A percentile compares a stretch with the other conserved stretches of the same genome.
Evolutionary conservation across 2,888 invertebrate species (phyloP).

Genomic region (Caenorhabditis sinica): DNA sequence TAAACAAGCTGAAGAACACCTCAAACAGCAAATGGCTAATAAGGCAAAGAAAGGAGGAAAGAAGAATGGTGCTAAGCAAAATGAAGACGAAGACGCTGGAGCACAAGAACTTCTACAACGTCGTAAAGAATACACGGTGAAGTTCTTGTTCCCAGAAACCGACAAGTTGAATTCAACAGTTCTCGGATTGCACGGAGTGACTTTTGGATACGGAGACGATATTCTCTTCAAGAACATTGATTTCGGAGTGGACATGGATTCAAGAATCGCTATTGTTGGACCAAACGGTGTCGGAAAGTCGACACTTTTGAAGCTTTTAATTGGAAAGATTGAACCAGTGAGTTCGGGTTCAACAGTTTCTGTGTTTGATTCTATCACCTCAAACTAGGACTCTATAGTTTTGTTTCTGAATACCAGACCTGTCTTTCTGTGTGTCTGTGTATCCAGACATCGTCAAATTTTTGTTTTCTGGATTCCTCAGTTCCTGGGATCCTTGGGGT

Average conservation of each 20-base stretch:
- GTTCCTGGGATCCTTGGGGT: no score
- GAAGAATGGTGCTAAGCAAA: slow-evolving; percentile 64
- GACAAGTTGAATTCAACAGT: slow-evolving; percentile 97
- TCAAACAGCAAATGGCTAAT: slow-evolving; percentile 70
- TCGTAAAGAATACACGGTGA: slow-evolving; percentile 97
- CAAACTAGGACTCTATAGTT: no score
- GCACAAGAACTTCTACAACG: slow-evolving; percentile 91
- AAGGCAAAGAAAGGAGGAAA: slow-evolving; percentile 72
- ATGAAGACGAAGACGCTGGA: slow-evolving; percentile 86
- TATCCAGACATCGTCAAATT: no score
- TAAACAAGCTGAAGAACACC: slow-evolving; percentile 89
- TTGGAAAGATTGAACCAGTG: slow-evolving; percentile 90
- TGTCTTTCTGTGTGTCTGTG: no score
- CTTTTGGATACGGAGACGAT: slow-evolving; percentile 91
- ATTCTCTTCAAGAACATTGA: slow-evolving; percentile 90
- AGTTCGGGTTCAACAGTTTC: slow-evolving; percentile 59
- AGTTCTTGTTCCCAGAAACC: slow-evolving; percentile 98
- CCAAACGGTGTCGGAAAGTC: slow-evolving; percentile 99
- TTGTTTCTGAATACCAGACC: no score
- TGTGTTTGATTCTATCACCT: not conserved
- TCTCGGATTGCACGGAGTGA: slow-evolving; percentile 94
- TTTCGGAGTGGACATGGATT: slow-evolving; percentile 95
- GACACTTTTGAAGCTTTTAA: slow-evolving; percentile 95
- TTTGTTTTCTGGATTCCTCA: no score
- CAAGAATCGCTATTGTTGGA: slow-evolving; percentile 88